phyloP scores from a whole-genome alignment of 2,797 vertebrate genomes.

The Amphiprion clarkii region DNA sequence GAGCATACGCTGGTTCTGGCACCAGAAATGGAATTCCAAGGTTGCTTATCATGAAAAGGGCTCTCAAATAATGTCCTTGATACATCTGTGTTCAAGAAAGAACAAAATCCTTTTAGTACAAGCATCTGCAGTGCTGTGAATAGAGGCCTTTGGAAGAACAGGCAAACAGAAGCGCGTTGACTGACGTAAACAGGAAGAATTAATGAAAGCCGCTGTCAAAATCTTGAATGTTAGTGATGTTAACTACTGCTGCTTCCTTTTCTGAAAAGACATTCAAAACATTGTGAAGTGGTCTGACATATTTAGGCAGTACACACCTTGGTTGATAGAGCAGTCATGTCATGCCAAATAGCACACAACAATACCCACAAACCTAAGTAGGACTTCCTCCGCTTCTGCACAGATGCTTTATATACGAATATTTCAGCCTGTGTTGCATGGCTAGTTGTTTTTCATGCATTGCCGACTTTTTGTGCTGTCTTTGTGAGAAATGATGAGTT shows the following conservation, averaged over 20 bases:
- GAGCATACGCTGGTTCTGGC: constrained; percentile 2
- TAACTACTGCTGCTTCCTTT: constrained; percentile 34
- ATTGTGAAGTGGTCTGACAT: constrained; percentile 41
- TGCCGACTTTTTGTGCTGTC: neutral
- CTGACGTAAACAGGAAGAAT: constrained; percentile 36
- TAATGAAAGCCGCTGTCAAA: constrained; percentile 36
- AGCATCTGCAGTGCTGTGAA: constrained; percentile 2
- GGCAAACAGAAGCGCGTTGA: constrained; percentile 13
- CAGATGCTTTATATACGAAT: constrained; percentile 15
- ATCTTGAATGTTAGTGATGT: neutral
- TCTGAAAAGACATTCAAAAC: constrained; percentile 11
- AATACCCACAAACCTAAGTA: constrained; percentile 49
- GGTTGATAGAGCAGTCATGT: constrained; percentile 30
- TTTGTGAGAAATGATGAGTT: constrained; percentile 18
- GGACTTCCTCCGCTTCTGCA: constrained; percentile 34
- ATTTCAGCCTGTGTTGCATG: constrained; percentile 8
- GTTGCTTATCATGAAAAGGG: constrained; percentile 26
- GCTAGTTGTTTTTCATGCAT: too few relatives aligned
- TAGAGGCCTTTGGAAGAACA: constrained; percentile 25
- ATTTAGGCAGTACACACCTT: constrained; percentile 36
- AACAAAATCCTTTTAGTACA: neutral
- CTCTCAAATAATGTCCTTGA: neutral
- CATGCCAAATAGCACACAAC: constrained; percentile 9
- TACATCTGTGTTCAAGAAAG: neutral
- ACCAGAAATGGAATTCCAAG: constrained; percentile 24